phyloP scores from a whole-genome alignment of 2,888 invertebrate species.

The Callyntrura guangdongensis region DNA sequence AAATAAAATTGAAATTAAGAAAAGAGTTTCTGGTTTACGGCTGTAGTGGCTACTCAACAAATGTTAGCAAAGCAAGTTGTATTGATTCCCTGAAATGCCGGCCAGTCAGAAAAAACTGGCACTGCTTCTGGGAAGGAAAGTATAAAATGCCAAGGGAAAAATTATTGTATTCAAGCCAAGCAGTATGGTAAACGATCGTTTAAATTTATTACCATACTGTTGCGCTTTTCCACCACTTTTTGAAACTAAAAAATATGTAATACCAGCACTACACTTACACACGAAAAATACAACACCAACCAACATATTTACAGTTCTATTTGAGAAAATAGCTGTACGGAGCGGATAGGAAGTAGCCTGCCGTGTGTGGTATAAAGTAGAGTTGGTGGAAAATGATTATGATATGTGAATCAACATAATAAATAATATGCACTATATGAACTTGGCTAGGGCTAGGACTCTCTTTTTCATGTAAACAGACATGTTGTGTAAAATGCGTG shows the following conservation, averaged over 20 bases:
- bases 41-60: too few relatives aligned
- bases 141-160: slow-evolving; percentile 54
- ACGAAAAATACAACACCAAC: background rate
- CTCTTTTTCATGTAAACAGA: background rate
- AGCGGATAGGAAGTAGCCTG: background rate
- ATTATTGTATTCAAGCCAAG: slow-evolving; percentile 61
- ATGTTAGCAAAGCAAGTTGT: background rate
- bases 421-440: slow-evolving; percentile 25
- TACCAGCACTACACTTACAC: background rate
- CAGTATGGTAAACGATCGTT: slow-evolving; percentile 66
- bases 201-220: slow-evolving; percentile 72
- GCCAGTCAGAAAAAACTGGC: background rate
- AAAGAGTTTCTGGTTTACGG: too few relatives aligned
- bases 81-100: background rate
- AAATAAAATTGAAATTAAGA: too few relatives aligned
- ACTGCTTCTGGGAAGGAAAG: background rate
- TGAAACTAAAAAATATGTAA: slow-evolving; percentile 23
- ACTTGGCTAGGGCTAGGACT: slow-evolving; percentile 23
- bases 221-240: slow-evolving; percentile 52
- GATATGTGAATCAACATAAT: slow-evolving; percentile 51
- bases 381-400: slow-evolving; percentile 24
- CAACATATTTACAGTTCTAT: background rate
- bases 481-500: background rate
- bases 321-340: background rate
- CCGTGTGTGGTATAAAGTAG: background rate